A percentile compares a stretch with the other conserved stretches of the same genome.
phyloP scores from a whole-genome alignment of 1,140 invertebrate genomes.

The Hestina assimilis region DNA sequence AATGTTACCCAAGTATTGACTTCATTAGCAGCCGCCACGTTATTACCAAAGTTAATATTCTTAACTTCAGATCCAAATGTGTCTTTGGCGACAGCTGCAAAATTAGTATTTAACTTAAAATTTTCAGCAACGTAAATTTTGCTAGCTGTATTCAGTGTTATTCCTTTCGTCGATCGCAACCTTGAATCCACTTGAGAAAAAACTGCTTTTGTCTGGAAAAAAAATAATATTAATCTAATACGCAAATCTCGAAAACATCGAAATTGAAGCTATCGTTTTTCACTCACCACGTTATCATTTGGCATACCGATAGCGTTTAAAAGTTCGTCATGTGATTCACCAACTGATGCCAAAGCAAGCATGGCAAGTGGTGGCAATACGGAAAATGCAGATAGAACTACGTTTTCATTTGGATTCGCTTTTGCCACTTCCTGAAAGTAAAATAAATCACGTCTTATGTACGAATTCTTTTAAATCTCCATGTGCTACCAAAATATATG shows the following conservation, averaged over 20 bases:
- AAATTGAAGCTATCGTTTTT: background rate
- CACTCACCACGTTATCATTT: slow-evolving; percentile 50
- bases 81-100: slow-evolving; percentile 24
- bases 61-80: slow-evolving; percentile 40
- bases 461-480: no score
- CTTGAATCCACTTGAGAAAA: slow-evolving; percentile 30
- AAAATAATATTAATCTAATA: background rate
- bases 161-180: slow-evolving; percentile 32
- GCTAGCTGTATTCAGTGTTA: slow-evolving; percentile 32
- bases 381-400: slow-evolving; percentile 57
- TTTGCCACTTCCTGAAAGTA: slow-evolving; percentile 52
- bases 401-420: slow-evolving; percentile 37
- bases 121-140: slow-evolving; percentile 36
- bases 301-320: slow-evolving; percentile 47
- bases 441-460: no score
- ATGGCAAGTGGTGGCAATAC: slow-evolving; percentile 52
- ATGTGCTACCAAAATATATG: background rate
- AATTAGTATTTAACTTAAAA: slow-evolving; percentile 35
- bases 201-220: slow-evolving; percentile 28
- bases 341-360: slow-evolving; percentile 47
- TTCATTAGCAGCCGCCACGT: slow-evolving; percentile 37
- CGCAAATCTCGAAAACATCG: background rate
- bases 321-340: slow-evolving; percentile 52
- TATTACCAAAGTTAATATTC: slow-evolving; percentile 50
- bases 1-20: slow-evolving; percentile 78